Evolutionary conservation across 2,888 invertebrate genomes (phyloP).

Genomic region (Ennomos erosarius): DNA sequence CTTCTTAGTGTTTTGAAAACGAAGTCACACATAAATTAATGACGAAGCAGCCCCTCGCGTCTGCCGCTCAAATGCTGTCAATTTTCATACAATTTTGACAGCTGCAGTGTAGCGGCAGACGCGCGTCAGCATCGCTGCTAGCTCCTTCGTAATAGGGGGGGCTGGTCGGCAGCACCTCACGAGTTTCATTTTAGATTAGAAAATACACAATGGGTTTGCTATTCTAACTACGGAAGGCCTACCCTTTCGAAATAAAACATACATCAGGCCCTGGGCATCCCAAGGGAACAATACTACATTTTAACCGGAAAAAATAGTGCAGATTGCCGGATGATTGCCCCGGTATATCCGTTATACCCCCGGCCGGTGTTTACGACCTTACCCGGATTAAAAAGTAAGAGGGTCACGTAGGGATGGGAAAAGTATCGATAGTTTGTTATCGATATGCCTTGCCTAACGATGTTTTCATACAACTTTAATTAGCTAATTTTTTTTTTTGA

Average conservation of each 20-base stretch:
- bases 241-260: slow-evolving; percentile 67
- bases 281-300: slow-evolving; percentile 65
- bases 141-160: too few relatives aligned
- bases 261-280: slow-evolving; percentile 54
- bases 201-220: not conserved
- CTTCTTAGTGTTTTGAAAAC: too few relatives aligned
- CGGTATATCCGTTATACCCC: slow-evolving; percentile 74
- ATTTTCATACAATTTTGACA: too few relatives aligned
- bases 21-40: too few relatives aligned
- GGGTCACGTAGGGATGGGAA: slow-evolving; percentile 36
- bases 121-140: too few relatives aligned
- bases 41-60: too few relatives aligned
- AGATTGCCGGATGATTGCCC: slow-evolving; percentile 78
- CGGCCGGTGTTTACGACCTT: slow-evolving; percentile 70
- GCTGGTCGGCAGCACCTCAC: too few relatives aligned
- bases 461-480: too few relatives aligned
- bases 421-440: slow-evolving; percentile 7
- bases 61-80: too few relatives aligned
- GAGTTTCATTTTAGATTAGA: not conserved
- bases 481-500: too few relatives aligned
- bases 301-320: slow-evolving; percentile 76
- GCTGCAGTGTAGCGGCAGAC: too few relatives aligned
- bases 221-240: not conserved
- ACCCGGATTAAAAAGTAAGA: slow-evolving; percentile 74
- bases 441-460: too few relatives aligned